phyloP scores from a whole-genome alignment of 2,113 vertebrate genomes.

The Platycercus adscitus region DNA sequence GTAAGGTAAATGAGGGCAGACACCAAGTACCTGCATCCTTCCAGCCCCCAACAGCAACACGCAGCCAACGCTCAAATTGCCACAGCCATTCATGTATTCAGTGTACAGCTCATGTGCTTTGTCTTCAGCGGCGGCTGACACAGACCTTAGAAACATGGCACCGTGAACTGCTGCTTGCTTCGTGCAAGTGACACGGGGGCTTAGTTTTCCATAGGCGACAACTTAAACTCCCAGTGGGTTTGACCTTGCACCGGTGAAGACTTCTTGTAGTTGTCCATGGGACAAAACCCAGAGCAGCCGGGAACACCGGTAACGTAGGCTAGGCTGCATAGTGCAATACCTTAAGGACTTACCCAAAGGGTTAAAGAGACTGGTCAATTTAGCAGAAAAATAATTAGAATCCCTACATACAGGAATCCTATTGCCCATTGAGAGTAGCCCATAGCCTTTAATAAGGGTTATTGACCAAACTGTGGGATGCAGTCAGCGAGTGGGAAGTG shows the following conservation, averaged over 20 bases:
- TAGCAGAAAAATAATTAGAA: background rate
- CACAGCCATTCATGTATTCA: background rate
- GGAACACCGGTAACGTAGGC: background rate
- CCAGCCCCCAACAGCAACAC: background rate
- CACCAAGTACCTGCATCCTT: background rate
- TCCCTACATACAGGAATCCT: background rate
- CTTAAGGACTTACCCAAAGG: background rate
- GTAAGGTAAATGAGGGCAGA: background rate
- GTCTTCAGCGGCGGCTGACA: accelerated
- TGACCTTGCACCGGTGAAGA: background rate
- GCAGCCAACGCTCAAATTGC: background rate
- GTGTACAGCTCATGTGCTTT: background rate
- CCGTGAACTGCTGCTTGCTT: background rate
- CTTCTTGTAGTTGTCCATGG: background rate
- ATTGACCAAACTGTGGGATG: background rate
- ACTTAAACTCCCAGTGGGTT: background rate
- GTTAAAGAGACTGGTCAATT: background rate
- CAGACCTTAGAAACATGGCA: background rate
- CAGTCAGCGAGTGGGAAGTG: background rate
- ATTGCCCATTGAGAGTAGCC: background rate
- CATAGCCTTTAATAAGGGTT: background rate
- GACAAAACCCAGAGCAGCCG: background rate
- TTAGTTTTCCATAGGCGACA: background rate
- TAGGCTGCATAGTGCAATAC: background rate
- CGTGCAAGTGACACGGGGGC: background rate